A percentile compares a stretch with the other conserved stretches of the same genome.
These are phyloP conservation scores for Pterophyllum scalare DNA, from an alignment of 2,113 vertebrate species.

Conservation along the genomic window DNA sequence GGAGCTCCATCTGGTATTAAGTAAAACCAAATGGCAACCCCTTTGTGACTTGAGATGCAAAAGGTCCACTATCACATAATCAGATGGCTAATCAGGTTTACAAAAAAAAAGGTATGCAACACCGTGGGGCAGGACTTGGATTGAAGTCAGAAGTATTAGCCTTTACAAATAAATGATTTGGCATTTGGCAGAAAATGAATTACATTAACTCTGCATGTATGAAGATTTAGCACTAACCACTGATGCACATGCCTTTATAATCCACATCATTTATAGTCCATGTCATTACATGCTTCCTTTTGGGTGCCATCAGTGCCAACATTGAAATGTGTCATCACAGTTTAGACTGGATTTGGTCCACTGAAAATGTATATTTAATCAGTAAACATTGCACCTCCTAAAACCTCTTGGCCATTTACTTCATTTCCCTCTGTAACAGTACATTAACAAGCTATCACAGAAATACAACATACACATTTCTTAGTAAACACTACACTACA, in stretches of 20 bases:
- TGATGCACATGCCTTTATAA: not conserved
- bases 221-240: not conserved
- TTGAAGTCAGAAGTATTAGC: not conserved
- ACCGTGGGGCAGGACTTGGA: not conserved
- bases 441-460: not conserved
- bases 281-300: not conserved
- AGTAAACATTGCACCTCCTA: not conserved
- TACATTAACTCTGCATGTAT: too few relatives aligned
- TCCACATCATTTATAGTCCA: not conserved
- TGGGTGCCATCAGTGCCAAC: not conserved
- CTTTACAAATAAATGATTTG: not conserved
- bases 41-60: conserved; percentile 19
- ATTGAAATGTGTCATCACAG: not conserved
- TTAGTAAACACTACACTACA: not conserved
- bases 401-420: not conserved
- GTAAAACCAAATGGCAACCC: conserved; percentile 24
- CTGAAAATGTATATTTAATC: not conserved
- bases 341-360: not conserved
- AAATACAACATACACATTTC: not conserved
- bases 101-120: not conserved
- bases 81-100: conserved; percentile 2
- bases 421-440: not conserved
- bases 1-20: conserved; percentile 20
- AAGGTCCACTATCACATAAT: conserved; percentile 7
- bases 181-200: not conserved